These are phyloP conservation scores for Pteronura brasiliensis DNA, from an alignment of 2,113 vertebrate genomes.

Conservation along the genomic window DNA sequence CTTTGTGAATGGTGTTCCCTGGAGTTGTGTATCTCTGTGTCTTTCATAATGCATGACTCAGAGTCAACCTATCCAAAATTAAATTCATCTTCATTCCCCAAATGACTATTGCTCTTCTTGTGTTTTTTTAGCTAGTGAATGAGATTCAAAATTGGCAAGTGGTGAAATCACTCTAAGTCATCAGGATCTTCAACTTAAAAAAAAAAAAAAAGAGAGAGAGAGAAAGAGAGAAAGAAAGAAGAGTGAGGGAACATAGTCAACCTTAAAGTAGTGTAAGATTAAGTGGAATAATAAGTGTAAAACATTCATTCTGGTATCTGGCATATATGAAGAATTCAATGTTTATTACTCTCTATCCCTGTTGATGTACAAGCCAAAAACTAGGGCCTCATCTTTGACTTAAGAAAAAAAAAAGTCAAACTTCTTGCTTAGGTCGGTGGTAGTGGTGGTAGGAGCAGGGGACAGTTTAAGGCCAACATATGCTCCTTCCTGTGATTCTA, in stretches of 20 bases:
- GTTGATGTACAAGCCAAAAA: background rate
- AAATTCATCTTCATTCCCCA: background rate
- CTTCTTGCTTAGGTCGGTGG: background rate
- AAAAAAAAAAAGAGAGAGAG: background rate
- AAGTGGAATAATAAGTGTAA: background rate
- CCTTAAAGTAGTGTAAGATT: background rate
- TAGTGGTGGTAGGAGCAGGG: rapidly evolving
- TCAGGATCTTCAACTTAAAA: background rate
- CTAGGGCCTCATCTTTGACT: background rate
- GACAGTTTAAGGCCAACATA: background rate
- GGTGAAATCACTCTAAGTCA: background rate
- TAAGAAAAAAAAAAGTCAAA: background rate
- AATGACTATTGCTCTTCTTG: background rate
- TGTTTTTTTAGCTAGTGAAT: constrained; percentile 27
- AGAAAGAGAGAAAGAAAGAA: no score
- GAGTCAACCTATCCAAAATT: constrained; percentile 10
- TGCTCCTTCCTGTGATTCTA: background rate
- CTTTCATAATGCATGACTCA: background rate
- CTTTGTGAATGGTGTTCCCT: background rate
- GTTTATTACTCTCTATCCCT: background rate
- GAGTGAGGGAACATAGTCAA: background rate
- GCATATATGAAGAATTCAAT: background rate
- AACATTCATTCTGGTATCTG: background rate
- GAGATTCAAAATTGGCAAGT: background rate
- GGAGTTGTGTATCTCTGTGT: background rate